These are phyloP conservation scores for Drosophila nigritarsus DNA, from an alignment of 2,888 invertebrate genomes.

Conservation along the genomic window DNA sequence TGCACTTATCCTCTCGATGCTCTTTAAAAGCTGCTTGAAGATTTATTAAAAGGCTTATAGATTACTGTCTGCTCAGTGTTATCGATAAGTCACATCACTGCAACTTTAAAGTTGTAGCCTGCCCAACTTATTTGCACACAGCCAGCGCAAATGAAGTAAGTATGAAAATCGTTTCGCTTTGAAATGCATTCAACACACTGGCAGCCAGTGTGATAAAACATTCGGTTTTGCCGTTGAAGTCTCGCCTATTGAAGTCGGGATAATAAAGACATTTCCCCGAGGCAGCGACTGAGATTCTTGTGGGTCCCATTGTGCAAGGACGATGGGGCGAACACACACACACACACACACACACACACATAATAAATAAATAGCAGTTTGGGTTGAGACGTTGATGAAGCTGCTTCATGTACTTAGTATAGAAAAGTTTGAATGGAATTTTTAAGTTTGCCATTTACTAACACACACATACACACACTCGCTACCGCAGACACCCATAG, in stretches of 20 bases:
- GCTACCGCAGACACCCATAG: not conserved
- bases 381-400: conserved; percentile 8
- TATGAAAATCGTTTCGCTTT: conserved; percentile 20
- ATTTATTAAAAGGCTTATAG: not conserved
- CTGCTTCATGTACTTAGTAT: conserved; percentile 33
- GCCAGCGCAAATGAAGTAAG: conserved; percentile 17
- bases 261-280: conserved; percentile 48
- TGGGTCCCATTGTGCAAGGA: conserved; percentile 43
- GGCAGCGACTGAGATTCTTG: conserved; percentile 41
- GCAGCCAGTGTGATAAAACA: conserved; percentile 30
- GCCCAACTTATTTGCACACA: not conserved
- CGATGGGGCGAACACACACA: conserved; percentile 22
- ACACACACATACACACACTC: conserved; percentile 42
- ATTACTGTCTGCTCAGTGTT: not conserved
- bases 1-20: not conserved
- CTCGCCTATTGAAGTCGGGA: conserved; percentile 27
- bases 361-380: conserved; percentile 71
- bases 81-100: conserved; percentile 5
- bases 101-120: not conserved
- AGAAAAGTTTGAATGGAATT: conserved; percentile 80
- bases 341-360: conserved; percentile 18
- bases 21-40: not conserved
- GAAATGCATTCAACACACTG: conserved; percentile 41
- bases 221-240: conserved; percentile 11
- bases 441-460: conserved; percentile 80